Evolutionary conservation across 1,140 invertebrate genomes (phyloP).

Genomic region (Drosophila lini): DNA sequence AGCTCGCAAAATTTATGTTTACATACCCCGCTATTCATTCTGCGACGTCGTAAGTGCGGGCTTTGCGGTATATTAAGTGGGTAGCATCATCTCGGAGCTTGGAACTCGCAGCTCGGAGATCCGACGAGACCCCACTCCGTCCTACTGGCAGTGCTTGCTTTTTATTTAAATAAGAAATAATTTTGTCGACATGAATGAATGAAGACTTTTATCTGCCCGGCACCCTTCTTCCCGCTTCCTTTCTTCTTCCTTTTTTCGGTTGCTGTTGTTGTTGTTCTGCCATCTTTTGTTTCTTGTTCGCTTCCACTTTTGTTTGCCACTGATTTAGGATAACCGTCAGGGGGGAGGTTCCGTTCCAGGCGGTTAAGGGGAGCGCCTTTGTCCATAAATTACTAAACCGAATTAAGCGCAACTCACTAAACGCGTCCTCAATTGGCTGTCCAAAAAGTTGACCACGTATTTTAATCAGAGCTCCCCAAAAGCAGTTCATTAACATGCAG

Average conservation of each 20-base stretch:
- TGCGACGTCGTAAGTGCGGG: slow-evolving; percentile 73
- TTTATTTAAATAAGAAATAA: slow-evolving; percentile 83
- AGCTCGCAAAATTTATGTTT: slow-evolving; percentile 81
- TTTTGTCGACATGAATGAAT: slow-evolving; percentile 82
- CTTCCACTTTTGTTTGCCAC: slow-evolving; percentile 48
- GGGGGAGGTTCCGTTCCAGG: not conserved
- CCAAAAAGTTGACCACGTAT: slow-evolving; percentile 80
- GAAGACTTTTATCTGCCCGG: slow-evolving; percentile 78
- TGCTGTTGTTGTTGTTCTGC: slow-evolving; percentile 43
- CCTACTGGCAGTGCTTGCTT: slow-evolving; percentile 48
- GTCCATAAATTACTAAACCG: slow-evolving; percentile 81
- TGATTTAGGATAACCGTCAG: slow-evolving; percentile 49
- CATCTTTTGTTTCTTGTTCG: slow-evolving; percentile 42
- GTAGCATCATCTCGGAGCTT: slow-evolving; percentile 63
- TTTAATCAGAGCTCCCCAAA: slow-evolving; percentile 63
- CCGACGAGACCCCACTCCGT: not conserved
- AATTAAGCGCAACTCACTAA: slow-evolving; percentile 80
- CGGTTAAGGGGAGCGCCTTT: slow-evolving; percentile 48
- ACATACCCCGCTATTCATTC: slow-evolving; percentile 81
- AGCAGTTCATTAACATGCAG: slow-evolving; percentile 75
- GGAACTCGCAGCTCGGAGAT: not conserved
- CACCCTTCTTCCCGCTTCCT: slow-evolving; percentile 27
- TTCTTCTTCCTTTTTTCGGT: not conserved
- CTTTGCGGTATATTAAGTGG: slow-evolving; percentile 81
- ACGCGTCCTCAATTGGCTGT: slow-evolving; percentile 77